A percentile compares a stretch with the other conserved stretches of the same genome.
Conservation (phyloP, 1,140 invertebrate genomes). For the Rhopalosiphum maidis region DNA sequence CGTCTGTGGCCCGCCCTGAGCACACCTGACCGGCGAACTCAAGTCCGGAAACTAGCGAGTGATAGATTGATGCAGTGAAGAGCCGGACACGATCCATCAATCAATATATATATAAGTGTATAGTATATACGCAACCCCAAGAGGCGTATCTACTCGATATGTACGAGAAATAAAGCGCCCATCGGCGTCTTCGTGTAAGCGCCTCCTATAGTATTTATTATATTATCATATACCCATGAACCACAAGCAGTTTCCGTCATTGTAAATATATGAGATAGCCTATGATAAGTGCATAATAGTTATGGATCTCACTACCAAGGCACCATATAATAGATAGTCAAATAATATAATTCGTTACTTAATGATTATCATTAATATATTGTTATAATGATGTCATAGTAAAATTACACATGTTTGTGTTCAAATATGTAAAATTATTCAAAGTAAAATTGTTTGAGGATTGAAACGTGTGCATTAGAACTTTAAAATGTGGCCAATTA, state of each 20-base stretch:
- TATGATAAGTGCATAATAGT: not conserved
- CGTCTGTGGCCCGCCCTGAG: not conserved
- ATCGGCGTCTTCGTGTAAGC: not conserved
- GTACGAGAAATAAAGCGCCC: slow-evolving; percentile 9
- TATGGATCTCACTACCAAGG: too few species aligned
- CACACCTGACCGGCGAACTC: not conserved
- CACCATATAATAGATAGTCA: not conserved
- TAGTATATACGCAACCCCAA: not conserved
- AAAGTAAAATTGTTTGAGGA: not conserved
- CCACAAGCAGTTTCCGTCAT: not conserved
- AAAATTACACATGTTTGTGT: not conserved
- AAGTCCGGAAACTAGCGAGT: slow-evolving; percentile 34
- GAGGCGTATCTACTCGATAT: not conserved
- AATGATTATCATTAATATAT: not conserved
- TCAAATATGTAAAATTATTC: not conserved
- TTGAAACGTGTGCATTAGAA: not conserved
- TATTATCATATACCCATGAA: not conserved
- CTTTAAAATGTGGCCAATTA: not conserved
- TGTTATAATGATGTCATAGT: not conserved
- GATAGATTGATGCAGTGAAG: slow-evolving; percentile 48
- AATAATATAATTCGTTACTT: not conserved
- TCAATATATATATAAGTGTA: not conserved
- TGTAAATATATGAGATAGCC: not conserved
- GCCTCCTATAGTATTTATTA: not conserved
- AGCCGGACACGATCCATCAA: slow-evolving; percentile 49